Base-by-base conservation (phyloP, 92 coral and sea anemone genomes). In the Zoanthus sociatus region DNA sequence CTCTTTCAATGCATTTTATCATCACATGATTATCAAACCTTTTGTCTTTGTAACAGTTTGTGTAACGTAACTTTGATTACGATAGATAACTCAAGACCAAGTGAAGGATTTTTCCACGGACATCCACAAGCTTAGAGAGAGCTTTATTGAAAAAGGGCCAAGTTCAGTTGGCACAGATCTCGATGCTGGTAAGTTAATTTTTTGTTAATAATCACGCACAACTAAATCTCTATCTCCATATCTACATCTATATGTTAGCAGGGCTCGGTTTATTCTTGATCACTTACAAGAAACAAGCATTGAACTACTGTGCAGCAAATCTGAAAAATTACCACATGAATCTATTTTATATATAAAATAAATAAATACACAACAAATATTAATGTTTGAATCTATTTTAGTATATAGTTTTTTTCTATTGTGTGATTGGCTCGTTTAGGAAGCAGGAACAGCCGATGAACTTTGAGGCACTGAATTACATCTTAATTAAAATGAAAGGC, bases 61-160 rank as follows among this genome's bases (percentile, higher is more conserved):
- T 69, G 74, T 69, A n/a, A 54, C 61, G 74, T 69, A n/a, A 54
- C 61, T n/a, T 60, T 54, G 68, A 60, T 64, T 3, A 21, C 46
- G 33, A 15, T 71, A 97, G 99, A 97, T 97, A 66, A 97, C 99
- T 5, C 98, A 97, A 92, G 96, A 93, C 17, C 99, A 97, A 84
- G 99, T 97, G 83, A 73, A 91, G 32, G 98, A 88, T 76, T 97
- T 97, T 72, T 77, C 98, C 45, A 79, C 86, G 9, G 99, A 97
- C 90, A 94, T 97, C 56, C 90, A 96, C 21, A 93, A 93, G 90
- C 92, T 97, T 75, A 95, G 93, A 77, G 98, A 97, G 76, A 97
- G 94, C 78, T 97, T 97, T 71, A 90, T 95, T 71, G 92, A 95
- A 48, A 92, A 94, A 73, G 99, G 99, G 8, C 99, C 99, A 8